phyloP scores from a whole-genome alignment of 2,888 invertebrate genomes.

The Nudaria mundana region DNA sequence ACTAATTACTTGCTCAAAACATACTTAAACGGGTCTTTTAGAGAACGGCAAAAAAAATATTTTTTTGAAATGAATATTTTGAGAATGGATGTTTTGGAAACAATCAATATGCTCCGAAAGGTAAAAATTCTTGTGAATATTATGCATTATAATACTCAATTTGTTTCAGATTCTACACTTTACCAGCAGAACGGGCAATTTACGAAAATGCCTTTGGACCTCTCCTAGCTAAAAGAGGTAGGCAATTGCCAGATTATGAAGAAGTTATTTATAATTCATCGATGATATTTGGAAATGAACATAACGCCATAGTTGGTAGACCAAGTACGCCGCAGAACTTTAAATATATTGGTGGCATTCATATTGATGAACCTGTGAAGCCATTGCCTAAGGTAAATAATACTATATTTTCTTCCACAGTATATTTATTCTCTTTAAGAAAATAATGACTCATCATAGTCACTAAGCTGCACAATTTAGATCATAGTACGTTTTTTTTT shows the following conservation, averaged over 20 bases:
- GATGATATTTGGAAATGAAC: conserved; percentile 30
- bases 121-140: too few species aligned
- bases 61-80: too few species aligned
- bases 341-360: conserved; percentile 23
- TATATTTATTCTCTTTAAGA: too few species aligned
- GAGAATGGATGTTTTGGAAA: too few species aligned
- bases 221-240: conserved; percentile 19
- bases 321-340: conserved; percentile 26
- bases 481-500: too few species aligned
- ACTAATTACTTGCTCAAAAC: too few species aligned
- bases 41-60: too few species aligned
- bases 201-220: conserved; percentile 35
- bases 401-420: too few species aligned
- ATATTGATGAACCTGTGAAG: conserved; percentile 33
- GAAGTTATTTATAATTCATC: conserved; percentile 33
- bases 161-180: conserved; percentile 18
- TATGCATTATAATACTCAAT: background rate
- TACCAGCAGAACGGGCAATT: conserved; percentile 17
- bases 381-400: conserved; percentile 48
- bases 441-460: too few species aligned
- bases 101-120: too few species aligned
- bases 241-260: conserved; percentile 26
- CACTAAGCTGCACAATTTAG: too few species aligned
- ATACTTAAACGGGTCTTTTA: too few species aligned
- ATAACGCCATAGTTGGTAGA: conserved; percentile 13